A percentile compares a stretch with the other conserved stretches of the same genome.
These are phyloP conservation scores for Rotaria macrura DNA, from an alignment of 2,888 invertebrate species.

Conservation along the genomic window DNA sequence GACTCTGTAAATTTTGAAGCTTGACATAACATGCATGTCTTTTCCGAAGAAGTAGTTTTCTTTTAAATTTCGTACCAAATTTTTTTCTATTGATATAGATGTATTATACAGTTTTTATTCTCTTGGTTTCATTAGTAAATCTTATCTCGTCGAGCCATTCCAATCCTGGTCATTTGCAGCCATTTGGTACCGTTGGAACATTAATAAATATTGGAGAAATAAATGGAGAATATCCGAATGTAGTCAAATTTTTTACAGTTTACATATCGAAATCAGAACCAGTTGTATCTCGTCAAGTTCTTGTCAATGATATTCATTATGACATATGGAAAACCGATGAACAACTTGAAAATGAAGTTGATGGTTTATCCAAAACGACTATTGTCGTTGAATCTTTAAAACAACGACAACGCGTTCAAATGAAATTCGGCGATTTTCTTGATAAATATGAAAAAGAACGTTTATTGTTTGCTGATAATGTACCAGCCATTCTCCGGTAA, in stretches of 20 bases:
- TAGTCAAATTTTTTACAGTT: not conserved
- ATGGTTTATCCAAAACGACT: not conserved
- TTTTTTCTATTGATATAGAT: not conserved
- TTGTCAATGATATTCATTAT: not conserved
- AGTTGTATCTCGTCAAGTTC: not conserved
- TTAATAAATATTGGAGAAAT: slow-evolving; percentile 38
- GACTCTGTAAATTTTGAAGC: no score
- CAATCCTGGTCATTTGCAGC: slow-evolving; percentile 39
- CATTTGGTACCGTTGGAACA: slow-evolving; percentile 42
- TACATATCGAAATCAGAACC: not conserved
- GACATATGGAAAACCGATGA: not conserved
- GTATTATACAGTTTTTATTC: not conserved
- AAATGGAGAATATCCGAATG: slow-evolving; percentile 38
- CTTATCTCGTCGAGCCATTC: not conserved
- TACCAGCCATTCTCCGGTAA: not conserved
- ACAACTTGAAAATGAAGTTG: not conserved
- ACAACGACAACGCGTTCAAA: not conserved
- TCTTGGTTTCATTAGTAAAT: not conserved
- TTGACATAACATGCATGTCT: not conserved
- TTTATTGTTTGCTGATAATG: not conserved
- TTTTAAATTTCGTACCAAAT: no score
- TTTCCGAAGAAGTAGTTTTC: not conserved
- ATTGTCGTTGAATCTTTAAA: not conserved
- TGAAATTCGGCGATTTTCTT: slow-evolving; percentile 38
- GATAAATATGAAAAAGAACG: slow-evolving; percentile 38